Base-by-base conservation (phyloP, 2,888 invertebrate species). In the Slavum lentiscoides region DNA sequence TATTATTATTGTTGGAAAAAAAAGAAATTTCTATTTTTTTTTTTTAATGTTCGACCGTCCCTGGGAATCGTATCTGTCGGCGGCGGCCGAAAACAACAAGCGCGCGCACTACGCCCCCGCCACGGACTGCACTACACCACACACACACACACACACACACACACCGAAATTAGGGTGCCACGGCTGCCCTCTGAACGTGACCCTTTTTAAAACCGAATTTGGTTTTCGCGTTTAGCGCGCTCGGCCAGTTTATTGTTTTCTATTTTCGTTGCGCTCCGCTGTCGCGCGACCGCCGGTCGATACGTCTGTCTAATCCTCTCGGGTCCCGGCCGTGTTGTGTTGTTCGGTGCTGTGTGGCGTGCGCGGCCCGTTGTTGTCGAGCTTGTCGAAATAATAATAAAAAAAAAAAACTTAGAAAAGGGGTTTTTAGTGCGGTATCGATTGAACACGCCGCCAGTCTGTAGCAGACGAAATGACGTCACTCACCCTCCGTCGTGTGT, bases 191-290 rank as follows among this genome's bases (percentile, higher is more conserved):
- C 23, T 8, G 61, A n/a, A 23, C 74, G 77, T 69, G 70, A 80
- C 77, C 77, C 77, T 70, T 80, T 80, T 77, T 61, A 69, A 69
- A 77, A 55, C 77, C 70, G 62, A 80, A 80, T 70, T 80, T 39
- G 70, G 77, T 70, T 80, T 80, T 70, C 70, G 55, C 77, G 77
- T 80, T 80, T 80, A 80, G 77, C 69, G 77, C 68, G 53, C 69
- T 30, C 30, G 2, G n/a, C 21, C 70, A 23, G 77, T 77, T 73
- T 83, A 72, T 76, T 73, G 77, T 69, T 75, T 68, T 73, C 55
- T 64, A 58, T 80, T 67, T 82, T 70, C 9, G 9, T 43, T 43
- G 30, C 30, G 30, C 30, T 30, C 30, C 30, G 30, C 30, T n/a
- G n/a, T n/a, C n/a, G 4, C 30, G 8, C 7, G 13, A 2, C 49